Base-by-base conservation (phyloP, 2,113 vertebrate species). In the Pomatostomus ruficeps region DNA sequence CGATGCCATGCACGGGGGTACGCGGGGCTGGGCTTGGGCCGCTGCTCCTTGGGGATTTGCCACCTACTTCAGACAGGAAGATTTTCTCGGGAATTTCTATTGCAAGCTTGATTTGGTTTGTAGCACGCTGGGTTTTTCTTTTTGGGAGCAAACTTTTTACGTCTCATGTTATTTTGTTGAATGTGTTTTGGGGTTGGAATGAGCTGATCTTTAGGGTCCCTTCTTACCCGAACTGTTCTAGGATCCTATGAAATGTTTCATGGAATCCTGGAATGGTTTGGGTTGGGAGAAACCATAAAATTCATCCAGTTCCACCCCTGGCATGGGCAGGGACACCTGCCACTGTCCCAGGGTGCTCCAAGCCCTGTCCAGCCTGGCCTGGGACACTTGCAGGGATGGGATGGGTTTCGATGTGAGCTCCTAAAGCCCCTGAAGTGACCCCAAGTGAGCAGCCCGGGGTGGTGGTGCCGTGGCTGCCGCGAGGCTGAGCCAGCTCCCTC, bases 1-100 rank as follows among this genome's bases (percentile, higher is more conserved):
- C 33, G 99, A 99, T 43, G 99, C 99, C 57, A 99, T 99, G 99
- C 99, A 99, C 1, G 99, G 99, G 99, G 99, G 99, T 99, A 83
- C 7, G 36, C 20, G 96, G 3, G 79, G 49, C 11, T 7, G 48
- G 38, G 1, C 35, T 13, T 24, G 82, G 51, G 45, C 10, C 19
- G 8, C 15, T 14, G 25, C n/a, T 31, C 49, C 38, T 16, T 3
- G 3, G 75, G 74, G 48, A 19, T 85, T 58, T 74, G 48, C 8
- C 80, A 33, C 26, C 38, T 72, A 2, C 40, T 45, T 59, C 36
- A 36, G 46, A 33, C 43, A n/a, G 57, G 10, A 31, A 45, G 10
- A 3, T 26, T 25, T 55, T 10, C 31, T 12, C 57, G 67, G 40
- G 11, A 13, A 33, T 88, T 84, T 63, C 3, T 45, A 7, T 40